phyloP scores from a whole-genome alignment of 1,140 invertebrate species.

The Drosophila triauraria region DNA sequence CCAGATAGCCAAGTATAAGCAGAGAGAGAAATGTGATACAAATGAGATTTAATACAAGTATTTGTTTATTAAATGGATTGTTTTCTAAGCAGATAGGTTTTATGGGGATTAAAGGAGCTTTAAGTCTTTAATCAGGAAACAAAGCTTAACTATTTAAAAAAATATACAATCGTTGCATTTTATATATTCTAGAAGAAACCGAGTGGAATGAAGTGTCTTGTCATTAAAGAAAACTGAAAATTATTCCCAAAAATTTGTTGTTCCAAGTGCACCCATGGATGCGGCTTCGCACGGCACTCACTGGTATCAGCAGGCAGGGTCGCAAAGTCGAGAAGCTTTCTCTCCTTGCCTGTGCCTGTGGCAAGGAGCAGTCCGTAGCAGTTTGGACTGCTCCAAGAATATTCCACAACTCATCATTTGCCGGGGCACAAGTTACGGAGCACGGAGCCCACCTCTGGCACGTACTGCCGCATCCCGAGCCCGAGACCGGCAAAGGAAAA shows the following conservation, averaged over 20 bases:
- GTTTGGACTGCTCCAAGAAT: slow-evolving; percentile 25
- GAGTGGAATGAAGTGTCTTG: background rate
- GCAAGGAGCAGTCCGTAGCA: slow-evolving; percentile 8
- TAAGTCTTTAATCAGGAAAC: background rate
- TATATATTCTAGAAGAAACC: background rate
- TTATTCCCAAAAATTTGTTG: background rate
- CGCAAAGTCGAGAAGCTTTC: slow-evolving; percentile 42
- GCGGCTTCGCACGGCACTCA: background rate
- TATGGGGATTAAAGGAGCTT: background rate
- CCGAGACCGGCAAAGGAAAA: slow-evolving; percentile 17
- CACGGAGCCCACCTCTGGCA: slow-evolving; percentile 52
- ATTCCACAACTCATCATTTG: slow-evolving; percentile 53
- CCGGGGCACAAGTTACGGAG: slow-evolving; percentile 22
- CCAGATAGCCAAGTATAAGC: slow-evolving; percentile 22
- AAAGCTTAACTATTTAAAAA: no score
- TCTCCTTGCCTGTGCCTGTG: background rate
- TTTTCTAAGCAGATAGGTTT: background rate
- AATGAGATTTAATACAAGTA: background rate
- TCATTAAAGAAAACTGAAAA: background rate
- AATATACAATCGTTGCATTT: no score
- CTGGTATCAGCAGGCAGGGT: slow-evolving; percentile 31
- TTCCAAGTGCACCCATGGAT: slow-evolving; percentile 20
- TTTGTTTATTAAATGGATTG: background rate
- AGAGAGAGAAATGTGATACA: background rate
- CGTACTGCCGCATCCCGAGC: slow-evolving; percentile 47